Evolutionary conservation across 2,888 invertebrate genomes (phyloP).

Genomic region (Drepanosiphum platanoidis): DNA sequence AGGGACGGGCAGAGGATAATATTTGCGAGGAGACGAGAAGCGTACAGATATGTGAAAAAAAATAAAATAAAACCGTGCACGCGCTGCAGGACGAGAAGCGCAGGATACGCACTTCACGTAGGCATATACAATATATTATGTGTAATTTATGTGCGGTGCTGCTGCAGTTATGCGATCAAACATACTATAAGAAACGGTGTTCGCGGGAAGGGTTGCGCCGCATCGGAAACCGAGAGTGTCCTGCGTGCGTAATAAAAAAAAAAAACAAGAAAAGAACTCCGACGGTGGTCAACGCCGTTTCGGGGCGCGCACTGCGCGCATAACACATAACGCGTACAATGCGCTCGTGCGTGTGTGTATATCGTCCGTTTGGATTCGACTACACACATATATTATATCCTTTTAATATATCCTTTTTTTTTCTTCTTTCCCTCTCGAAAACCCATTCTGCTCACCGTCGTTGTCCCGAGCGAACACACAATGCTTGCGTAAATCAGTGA

Average conservation of each 20-base stretch:
- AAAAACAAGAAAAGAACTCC: not conserved
- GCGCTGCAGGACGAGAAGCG: no score
- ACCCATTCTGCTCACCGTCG: not conserved
- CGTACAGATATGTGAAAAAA: not conserved
- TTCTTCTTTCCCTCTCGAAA: no score
- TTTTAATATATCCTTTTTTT: not conserved
- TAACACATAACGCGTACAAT: no score
- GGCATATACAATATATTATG: not conserved
- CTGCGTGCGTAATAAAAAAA: not conserved
- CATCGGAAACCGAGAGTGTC: constrained; percentile 41
- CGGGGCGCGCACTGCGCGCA: no score
- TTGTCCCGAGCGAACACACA: not conserved
- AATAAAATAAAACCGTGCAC: not conserved
- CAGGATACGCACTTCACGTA: not conserved
- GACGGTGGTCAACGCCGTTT: not conserved
- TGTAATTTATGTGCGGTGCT: not conserved
- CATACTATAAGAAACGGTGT: no score
- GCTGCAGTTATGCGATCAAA: no score
- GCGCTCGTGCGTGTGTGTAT: no score
- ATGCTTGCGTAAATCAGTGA: not conserved
- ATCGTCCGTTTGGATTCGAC: no score
- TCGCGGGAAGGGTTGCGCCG: not conserved
- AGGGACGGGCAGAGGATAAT: no score
- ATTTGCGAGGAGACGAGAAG: no score
- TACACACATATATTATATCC: no score